Percentiles rank a stretch among this genome's conserved stretches.
Conservation (phyloP, 2,113 vertebrate genomes). For the Dicerorhinus sumatrensis region DNA sequence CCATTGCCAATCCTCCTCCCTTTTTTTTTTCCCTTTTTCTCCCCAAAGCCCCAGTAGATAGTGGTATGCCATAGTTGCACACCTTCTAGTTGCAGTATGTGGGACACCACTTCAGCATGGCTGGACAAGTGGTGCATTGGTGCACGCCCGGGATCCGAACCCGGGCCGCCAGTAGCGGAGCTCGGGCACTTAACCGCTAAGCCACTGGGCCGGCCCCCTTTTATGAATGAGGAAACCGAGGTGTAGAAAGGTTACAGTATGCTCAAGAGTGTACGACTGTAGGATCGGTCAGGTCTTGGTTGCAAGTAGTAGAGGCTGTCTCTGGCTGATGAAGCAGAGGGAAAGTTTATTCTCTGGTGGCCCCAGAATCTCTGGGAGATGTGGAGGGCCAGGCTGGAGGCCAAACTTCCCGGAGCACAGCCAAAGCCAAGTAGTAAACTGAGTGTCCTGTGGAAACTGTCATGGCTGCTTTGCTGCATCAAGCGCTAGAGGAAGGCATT, state of each 20-base stretch:
- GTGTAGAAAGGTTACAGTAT: not conserved
- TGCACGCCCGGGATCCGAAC: no score
- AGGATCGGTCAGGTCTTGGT: not conserved
- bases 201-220: not conserved
- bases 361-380: not conserved
- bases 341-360: not conserved
- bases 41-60: no score
- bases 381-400: not conserved
- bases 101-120: no score
- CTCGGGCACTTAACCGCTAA: no score
- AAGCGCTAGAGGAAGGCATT: not conserved
- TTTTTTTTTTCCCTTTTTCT: no score
- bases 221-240: not conserved
- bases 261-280: not conserved
- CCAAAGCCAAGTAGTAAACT: not conserved
- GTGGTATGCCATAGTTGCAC: no score
- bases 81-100: no score
- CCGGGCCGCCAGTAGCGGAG: no score
- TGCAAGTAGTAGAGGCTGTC: not conserved
- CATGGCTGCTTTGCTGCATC: not conserved
- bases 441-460: not conserved
- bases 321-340: not conserved
- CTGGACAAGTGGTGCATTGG: no score
- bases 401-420: not conserved
- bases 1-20: no score